Evolutionary conservation across 2,888 invertebrate species (phyloP), one percentile per base, ranked within the genome.

Genomic region (Cancer borealis): DNA sequence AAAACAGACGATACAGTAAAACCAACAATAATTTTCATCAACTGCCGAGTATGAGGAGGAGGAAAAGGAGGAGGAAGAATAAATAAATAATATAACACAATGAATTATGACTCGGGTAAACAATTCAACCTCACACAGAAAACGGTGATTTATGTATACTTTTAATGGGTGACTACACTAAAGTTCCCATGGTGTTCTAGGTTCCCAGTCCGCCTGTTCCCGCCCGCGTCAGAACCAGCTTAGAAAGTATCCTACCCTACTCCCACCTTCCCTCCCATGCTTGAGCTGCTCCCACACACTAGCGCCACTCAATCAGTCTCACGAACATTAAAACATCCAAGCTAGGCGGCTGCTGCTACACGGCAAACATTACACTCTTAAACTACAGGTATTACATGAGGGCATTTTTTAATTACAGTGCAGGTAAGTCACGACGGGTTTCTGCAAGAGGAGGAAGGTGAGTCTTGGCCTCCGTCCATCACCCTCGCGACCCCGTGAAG

Each of bases 401-500:
- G 30, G 30, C 30, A 79, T 30, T 79, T 79, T 79, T 79, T 79
- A 79, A 79, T 79, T 79, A 79, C 79, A 79, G 10, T 30, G 79
- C 3, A 79, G 79, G 79, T 79, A 21, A 79, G 79, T 79, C 79
- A 79, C 79, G 79, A 79, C 12, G 14, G 14, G 79, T 26, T 30
- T 79, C 6, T 21, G 79, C 30, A 26, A 26, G 30, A 79, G 30
- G 30, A 79, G 79, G 79, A 79, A n/a, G 66, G n/a, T 66, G 21
- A 66, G 30, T 30, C 30, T 79, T 30, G 30, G 30, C 79, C 79
- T 79, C 10, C 79, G 79, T 79, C 79, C 79, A 79, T 79, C 79
- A 79, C 79, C 79, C 79, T 30, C 26, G 79, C 79, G 79, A 79
- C 79, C 79, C 79, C 26, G 79, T 79, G 79, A 79, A 79, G 79